Evolutionary conservation across 2,797 vertebrate species (phyloP), one percentile per base, ranked within the genome.

Genomic region (Podargus strigoides): DNA sequence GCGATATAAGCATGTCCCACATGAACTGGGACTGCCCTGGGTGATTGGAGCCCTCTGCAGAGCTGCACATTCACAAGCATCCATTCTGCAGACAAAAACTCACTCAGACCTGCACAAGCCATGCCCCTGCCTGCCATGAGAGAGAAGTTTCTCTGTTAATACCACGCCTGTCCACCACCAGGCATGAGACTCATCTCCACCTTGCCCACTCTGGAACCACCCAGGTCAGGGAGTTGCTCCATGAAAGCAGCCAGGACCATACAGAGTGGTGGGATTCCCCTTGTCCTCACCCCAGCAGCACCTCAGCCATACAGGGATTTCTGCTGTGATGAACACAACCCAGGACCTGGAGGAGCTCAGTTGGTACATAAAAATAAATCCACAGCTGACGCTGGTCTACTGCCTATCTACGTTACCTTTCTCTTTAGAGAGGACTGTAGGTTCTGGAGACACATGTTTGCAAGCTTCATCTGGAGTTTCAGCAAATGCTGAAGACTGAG

Each of bases 181-280:
- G 19, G 36, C 0, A 0, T 23, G 27, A 42, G 34, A 8, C 6
- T 78, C 11, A 22, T 72, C 68, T 67, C 63, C 3, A 2, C 46
- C 47, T 46, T 62, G 37, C 50, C 50, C 23, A 4, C 20, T 28
- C 34, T 44, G 63, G 37, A 88, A 37, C 36, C 58, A 30, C 39
- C 36, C 20, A 8, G 7, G 20, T n/a, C 49, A 36, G 5, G 4
- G 36, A 42, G 27, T 10, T 37, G 30, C 27, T 55, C 41, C 59
- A 39, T 1, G 1, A 58, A 87, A 69, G 50, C n/a, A 83, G 39
- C 55, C 47, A n/a, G 36, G 32, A 34, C 27, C 16, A 16, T 10
- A 16, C 3, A n/a, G 18, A 4, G 6, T 21, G 23, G 28, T n/a
- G 64, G 70, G 34, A 12, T 50, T 83, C 36, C 19, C 32, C 27